These are phyloP conservation scores for Drosophila repletoides DNA, from an alignment of 1,140 invertebrate species.

Conservation along the genomic window DNA sequence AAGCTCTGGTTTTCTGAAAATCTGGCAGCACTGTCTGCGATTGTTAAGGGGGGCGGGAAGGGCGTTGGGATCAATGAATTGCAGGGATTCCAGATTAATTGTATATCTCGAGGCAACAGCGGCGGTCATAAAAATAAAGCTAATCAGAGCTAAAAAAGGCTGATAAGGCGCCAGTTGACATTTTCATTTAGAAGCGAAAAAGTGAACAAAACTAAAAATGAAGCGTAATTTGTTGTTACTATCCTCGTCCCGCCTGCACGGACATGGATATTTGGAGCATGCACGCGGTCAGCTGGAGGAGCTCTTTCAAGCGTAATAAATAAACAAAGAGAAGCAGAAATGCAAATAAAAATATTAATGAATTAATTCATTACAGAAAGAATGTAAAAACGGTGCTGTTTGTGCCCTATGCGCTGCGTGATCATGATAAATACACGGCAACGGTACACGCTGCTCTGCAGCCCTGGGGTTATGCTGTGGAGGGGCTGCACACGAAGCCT, in stretches of 20 bases:
- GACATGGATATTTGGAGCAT: conserved; percentile 87
- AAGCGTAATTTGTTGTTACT: conserved; percentile 85
- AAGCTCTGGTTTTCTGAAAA: no score
- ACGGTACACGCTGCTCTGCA: conserved; percentile 85
- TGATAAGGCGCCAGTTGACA: not conserved
- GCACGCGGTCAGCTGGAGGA: conserved; percentile 86
- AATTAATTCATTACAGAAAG: conserved; percentile 83
- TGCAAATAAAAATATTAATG: not conserved
- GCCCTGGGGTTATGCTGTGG: conserved; percentile 86
- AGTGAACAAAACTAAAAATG: not conserved
- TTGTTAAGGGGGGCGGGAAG: no score
- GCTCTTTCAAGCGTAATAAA: conserved; percentile 86
- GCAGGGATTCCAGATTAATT: no score
- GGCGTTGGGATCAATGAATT: no score
- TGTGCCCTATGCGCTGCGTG: conserved; percentile 88
- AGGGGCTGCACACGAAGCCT: conserved; percentile 85
- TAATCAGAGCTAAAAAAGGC: not conserved
- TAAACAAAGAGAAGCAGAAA: no score
- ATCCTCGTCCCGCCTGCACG: conserved; percentile 88
- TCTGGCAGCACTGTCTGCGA: no score
- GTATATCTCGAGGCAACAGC: no score
- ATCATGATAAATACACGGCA: conserved; percentile 87
- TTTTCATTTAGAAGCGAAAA: not conserved
- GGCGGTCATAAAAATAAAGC: no score
- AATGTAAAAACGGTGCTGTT: conserved; percentile 88